Evolutionary conservation across 2,113 vertebrate genomes (phyloP).

Genomic region (Pelvicachromis taeniatus): DNA sequence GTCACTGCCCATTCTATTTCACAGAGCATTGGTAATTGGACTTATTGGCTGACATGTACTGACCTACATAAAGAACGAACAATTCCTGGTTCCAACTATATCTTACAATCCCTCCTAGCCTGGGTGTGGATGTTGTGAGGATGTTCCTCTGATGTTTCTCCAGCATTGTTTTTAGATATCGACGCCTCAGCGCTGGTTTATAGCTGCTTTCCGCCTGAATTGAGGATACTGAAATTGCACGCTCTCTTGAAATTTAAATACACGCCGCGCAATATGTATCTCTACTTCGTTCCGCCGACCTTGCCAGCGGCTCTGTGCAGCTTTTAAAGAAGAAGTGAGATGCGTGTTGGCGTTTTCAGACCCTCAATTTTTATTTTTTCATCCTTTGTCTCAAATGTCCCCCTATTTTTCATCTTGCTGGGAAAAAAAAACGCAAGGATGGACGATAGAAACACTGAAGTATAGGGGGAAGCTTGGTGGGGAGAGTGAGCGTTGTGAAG

Average conservation of each 20-base stretch:
- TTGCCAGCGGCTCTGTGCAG: conserved; percentile 47
- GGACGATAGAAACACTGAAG: conserved; percentile 17
- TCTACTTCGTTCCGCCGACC: conserved; percentile 38
- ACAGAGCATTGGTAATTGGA: conserved; percentile 65
- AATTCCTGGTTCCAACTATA: conserved; percentile 29
- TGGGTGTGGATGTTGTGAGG: conserved; percentile 35
- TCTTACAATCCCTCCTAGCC: conserved; percentile 18
- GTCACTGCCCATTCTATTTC: conserved; percentile 54
- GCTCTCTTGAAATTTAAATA: conserved; percentile 57
- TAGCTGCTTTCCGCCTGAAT: conserved; percentile 21
- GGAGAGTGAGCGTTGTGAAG: background rate
- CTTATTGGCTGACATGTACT: conserved; percentile 70
- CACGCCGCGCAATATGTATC: conserved; percentile 25
- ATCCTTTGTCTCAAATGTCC: conserved; percentile 48
- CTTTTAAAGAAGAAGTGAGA: conserved; percentile 51
- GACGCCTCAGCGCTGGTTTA: conserved; percentile 13
- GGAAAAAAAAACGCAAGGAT: conserved; percentile 8
- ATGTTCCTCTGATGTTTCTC: conserved; percentile 55
- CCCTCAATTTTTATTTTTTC: conserved; percentile 46
- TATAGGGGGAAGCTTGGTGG: background rate
- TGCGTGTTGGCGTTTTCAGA: conserved; percentile 60
- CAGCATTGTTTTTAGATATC: conserved; percentile 46
- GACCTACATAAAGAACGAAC: conserved; percentile 65
- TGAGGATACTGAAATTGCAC: background rate
- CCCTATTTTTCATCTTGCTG: conserved; percentile 46